Evolutionary conservation across 2,113 vertebrate genomes (phyloP).

Genomic region (Arizona elegans): DNA sequence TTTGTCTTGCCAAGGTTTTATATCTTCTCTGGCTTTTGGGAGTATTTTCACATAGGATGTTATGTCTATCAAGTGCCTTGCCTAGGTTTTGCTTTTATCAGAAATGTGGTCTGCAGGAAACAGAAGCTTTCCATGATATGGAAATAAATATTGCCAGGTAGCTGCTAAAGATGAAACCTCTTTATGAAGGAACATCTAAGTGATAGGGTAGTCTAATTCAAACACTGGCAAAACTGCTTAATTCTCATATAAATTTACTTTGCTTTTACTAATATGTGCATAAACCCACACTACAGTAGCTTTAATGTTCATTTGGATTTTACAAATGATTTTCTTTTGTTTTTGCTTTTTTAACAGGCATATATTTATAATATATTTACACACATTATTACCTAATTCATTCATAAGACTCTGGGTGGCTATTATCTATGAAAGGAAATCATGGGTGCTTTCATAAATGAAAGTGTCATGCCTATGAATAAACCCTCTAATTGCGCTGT

Average conservation of each 20-base stretch:
- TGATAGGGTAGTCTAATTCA: not conserved
- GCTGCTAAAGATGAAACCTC: not conserved
- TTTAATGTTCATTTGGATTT: not conserved
- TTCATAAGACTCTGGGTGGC: not conserved
- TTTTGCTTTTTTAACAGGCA: not conserved
- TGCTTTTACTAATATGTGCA: not conserved
- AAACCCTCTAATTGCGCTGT: not conserved
- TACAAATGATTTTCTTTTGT: not conserved
- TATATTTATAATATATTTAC: not conserved
- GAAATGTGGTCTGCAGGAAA: not conserved
- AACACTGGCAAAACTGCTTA: not conserved
- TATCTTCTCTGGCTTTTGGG: not conserved
- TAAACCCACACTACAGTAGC: not conserved
- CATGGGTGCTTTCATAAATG: not conserved
- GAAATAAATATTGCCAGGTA: not conserved
- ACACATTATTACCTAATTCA: not conserved
- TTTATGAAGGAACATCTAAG: not conserved
- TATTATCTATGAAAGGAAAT: not conserved
- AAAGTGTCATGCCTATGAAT: not conserved
- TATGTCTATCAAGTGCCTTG: not conserved
- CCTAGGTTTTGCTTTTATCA: not conserved
- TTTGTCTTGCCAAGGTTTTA: not conserved
- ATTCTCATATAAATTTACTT: not conserved
- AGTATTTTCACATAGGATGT: not conserved
- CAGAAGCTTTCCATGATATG: not conserved